Evolutionary conservation across 2,888 invertebrate genomes (phyloP), one percentile per base, ranked within the genome.

Genomic region (Atrina japonica): DNA sequence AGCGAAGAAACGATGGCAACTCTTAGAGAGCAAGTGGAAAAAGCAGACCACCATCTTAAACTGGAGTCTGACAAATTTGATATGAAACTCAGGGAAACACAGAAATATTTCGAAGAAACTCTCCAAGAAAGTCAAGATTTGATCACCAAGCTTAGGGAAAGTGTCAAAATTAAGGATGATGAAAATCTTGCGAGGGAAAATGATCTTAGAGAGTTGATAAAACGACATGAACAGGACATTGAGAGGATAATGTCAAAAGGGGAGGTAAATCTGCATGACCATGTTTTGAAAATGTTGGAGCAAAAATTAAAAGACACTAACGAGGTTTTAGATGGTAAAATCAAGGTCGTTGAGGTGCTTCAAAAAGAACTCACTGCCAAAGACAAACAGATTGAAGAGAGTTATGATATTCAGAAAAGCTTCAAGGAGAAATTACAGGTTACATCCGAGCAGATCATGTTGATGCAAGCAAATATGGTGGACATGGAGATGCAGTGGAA

Each of bases 381-480:
- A 56, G 87, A 88, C 47, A 82, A 78, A 41, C 82, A 86, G 43
- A 72, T 87, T 45, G 59, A 67, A 18, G 84, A 87, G 61, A 80
- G 80, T 67, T 74, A 73, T 27, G 83, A 87, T 94, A 50, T 94
- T 53, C 84, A 88, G 65, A 95, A 94, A 92, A 93, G 93, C 81
- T 94, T 95, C 11, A 90, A 95, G 72, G 93, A 94, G 83, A 93
- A 94, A 77, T 92, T 95, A 59, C 95, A 96, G 89, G 95, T 96
- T 73, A 95, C 95, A 21, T 94, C 94, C 86, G 94, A 94, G 81
- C 95, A 96, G 91, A 95, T 96, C 94, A 93, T 93, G 85, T 93
- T 93, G 85, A 95, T 95, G 94, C 96, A 96, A 90, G 93, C 94
- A 82, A 94, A 94, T 89, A 95, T 96, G 71, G 92, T 94, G 30